Percentiles rank a stretch among this genome's conserved stretches.
Conservation (phyloP, 2,888 invertebrate species). For the Pteria penguin region DNA sequence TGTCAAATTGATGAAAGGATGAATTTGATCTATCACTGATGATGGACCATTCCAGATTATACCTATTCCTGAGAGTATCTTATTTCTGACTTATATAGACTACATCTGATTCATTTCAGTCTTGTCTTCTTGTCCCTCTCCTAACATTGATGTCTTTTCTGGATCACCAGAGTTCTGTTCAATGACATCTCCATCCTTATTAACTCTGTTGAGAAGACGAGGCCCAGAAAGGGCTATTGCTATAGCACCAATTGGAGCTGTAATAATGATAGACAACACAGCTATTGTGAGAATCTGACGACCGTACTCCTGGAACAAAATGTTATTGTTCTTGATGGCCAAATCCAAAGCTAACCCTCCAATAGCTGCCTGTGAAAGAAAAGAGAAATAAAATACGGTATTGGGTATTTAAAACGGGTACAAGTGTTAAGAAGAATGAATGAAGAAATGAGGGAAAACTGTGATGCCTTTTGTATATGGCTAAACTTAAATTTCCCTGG, state of each 20-base stretch:
- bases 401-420: too few relatives aligned
- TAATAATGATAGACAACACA: conserved; percentile 76
- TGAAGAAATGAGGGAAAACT: too few relatives aligned
- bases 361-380: conserved; percentile 78
- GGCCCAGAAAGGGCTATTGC: conserved; percentile 75
- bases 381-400: too few relatives aligned
- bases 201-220: conserved; percentile 57
- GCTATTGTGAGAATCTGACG: conserved; percentile 76
- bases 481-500: too few relatives aligned
- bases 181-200: conserved; percentile 11
- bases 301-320: conserved; percentile 53
- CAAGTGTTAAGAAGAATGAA: too few relatives aligned
- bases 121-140: conserved; percentile 10
- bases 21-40: too few relatives aligned
- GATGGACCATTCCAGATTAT: not conserved
- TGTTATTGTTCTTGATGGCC: conserved; percentile 59
- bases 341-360: conserved; percentile 79
- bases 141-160: conserved; percentile 18
- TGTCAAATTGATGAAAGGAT: too few relatives aligned
- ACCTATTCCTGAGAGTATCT: not conserved
- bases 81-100: too few relatives aligned
- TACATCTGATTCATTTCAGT: not conserved
- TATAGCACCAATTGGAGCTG: conserved; percentile 77
- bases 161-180: conserved; percentile 8
- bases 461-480: too few relatives aligned